Base-by-base conservation (phyloP, 2,797 vertebrate genomes). In the Cephalopachus bancanus region DNA sequence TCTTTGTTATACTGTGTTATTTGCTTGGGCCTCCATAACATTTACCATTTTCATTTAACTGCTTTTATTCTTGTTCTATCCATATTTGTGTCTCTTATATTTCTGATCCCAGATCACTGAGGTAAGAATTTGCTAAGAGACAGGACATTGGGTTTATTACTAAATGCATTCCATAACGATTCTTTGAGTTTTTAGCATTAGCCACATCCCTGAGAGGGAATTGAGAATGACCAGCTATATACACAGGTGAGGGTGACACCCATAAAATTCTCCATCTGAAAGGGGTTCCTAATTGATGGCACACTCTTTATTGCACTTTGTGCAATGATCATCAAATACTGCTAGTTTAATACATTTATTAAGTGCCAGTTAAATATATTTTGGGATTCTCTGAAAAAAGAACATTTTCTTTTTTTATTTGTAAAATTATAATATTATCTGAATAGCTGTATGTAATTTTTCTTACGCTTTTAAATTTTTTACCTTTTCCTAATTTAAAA, bases 31-130 rank as follows among this genome's bases (percentile, higher is more conserved):
- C 80, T 49, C 26, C 37, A 62, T 3, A 72, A 12, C 0, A 64
- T 44, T 91, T 97, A 71, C 15, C 65, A 44, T 95, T 96, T 93
- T 59, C 37, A 89, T 91, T 93, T 96, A 83, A 85, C 81, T 91
- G n/a, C 49, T 93, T 93, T 90, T 5, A n/a, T 94, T 81, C 2
- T 24, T 74, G 16, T 49, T 59, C n/a, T 72, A 55, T 20, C 3
- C 28, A 65, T 69, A 10, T 91, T 71, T 94, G 24, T 79, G 5
- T 80, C 80, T 87, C 65, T 94, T 89, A 60, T 55, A 76, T 64
- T 89, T 94, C n/a, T 86, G 65, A 69, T 71, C 71, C 51, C 8
- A 51, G 51, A 11, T n/a, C 55, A 64, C 24, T 87, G 80, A 89
- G 79, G 74, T 1, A 55, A 94, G 51, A n/a, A 93, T 71, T 72